Evolutionary conservation across 2,113 vertebrate species (phyloP), one percentile per base, ranked within the genome.

Genomic region (Macroglossus sobrinus): DNA sequence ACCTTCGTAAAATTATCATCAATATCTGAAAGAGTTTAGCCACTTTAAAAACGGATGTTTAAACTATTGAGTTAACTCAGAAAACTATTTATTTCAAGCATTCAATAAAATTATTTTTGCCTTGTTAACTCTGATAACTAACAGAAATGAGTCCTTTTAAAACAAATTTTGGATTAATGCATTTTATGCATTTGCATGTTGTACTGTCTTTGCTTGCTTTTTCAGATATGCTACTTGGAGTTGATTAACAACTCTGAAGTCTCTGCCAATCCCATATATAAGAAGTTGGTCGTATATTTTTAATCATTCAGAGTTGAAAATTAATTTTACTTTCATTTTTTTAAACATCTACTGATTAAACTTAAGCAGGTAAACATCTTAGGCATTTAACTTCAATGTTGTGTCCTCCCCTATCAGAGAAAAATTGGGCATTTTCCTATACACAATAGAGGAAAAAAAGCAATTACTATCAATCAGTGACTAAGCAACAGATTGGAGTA

Each of bases 401-500:
- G 98, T 99, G 98, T 99, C 98, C 98, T 98, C 97, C 98, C 98
- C 97, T 98, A 97, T 98, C 98, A 98, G 98, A 98, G 97, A 94
- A 97, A 98, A 98, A 98, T 98, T 98, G 98, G 98, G 98, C 97
- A 97, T 98, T 99, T 98, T 99, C 97, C 97, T 98, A 97, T 97
- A 98, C 98, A 99, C 98, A 99, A 99, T 98, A 98, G 98, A 98
- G 96, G 96, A 97, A 98, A 99, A 98, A 98, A 99, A 98, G 98
- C 98, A 99, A 99, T 99, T 99, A 99, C 98, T 99, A 99, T 99
- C 99, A 99, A 99, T 99, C 99, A 99, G 99, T 99, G 98, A 99
- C 98, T 99, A 99, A 99, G 99, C 99, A 99, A 99, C 99, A 99
- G 99, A 99, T 99, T 99, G 99, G 98, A 99, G 99, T 99, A 98